phyloP scores from a whole-genome alignment of 1,140 invertebrate genomes.

The Philotrypesis tridentata region DNA sequence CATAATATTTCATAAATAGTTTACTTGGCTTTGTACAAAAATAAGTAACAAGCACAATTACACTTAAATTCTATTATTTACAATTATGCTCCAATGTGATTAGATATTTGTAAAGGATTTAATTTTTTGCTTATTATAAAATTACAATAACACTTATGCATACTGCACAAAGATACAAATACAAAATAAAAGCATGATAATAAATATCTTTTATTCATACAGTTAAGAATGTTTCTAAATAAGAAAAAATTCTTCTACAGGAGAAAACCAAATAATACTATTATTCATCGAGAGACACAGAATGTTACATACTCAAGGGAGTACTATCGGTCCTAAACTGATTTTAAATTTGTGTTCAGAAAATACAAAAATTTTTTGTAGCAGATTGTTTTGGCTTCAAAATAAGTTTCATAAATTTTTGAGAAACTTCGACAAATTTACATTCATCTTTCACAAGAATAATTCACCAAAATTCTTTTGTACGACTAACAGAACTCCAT shows the following conservation, averaged over 20 bases:
- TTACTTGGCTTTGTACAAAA: constrained; percentile 30
- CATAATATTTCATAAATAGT: neutral
- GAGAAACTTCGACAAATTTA: too few relatives aligned
- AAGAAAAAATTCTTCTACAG: neutral
- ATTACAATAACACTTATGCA: too few relatives aligned
- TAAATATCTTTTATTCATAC: constrained; percentile 14
- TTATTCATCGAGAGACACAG: neutral
- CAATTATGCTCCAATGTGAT: neutral
- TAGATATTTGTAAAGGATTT: neutral
- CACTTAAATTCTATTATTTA: constrained; percentile 36
- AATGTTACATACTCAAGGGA: neutral
- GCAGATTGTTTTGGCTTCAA: too few relatives aligned
- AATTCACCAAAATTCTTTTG: too few relatives aligned
- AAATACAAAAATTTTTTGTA: too few relatives aligned
- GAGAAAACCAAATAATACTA: neutral
- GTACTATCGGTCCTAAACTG: too few relatives aligned
- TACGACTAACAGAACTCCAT: too few relatives aligned
- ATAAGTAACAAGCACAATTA: constrained; percentile 31
- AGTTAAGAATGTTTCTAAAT: neutral
- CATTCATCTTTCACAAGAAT: too few relatives aligned
- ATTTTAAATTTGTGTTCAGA: too few relatives aligned
- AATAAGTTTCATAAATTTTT: too few relatives aligned
- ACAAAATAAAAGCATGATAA: constrained; percentile 6
- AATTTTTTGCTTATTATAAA: too few relatives aligned
- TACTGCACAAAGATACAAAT: neutral